Percentiles rank a stretch among this genome's conserved stretches.
phyloP scores from a whole-genome alignment of 1,140 invertebrate genomes.

The Drosophila willistoni region DNA sequence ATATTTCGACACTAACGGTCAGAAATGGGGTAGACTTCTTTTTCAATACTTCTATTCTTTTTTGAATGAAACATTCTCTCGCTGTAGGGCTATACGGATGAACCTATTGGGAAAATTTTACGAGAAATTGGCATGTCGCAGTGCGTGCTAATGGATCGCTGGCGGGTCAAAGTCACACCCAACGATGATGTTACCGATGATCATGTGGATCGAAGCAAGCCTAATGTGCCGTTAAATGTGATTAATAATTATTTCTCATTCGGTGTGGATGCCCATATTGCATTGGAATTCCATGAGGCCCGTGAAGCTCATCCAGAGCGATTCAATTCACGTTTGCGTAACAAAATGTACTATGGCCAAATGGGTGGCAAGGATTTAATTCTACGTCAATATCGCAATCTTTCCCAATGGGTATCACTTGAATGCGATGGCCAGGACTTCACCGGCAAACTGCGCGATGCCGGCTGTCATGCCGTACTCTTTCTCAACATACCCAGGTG shows the following conservation, averaged over 20 bases:
- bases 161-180: slow-evolving; percentile 93
- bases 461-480: slow-evolving; percentile 97
- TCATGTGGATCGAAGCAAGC: slow-evolving; percentile 88
- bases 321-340: slow-evolving; percentile 97
- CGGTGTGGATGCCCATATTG: slow-evolving; percentile 98
- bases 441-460: slow-evolving; percentile 95
- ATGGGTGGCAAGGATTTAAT: slow-evolving; percentile 98
- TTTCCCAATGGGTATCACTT: slow-evolving; percentile 95
- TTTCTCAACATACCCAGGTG: slow-evolving; percentile 97
- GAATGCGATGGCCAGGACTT: slow-evolving; percentile 98
- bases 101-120: slow-evolving; percentile 97
- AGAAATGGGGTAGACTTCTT: background rate
- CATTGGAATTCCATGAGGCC: slow-evolving; percentile 98
- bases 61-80: background rate
- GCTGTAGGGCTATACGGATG: slow-evolving; percentile 95
- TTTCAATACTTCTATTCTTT: too few relatives aligned
- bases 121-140: slow-evolving; percentile 96
- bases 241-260: slow-evolving; percentile 99
- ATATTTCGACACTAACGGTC: too few relatives aligned
- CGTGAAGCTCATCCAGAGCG: slow-evolving; percentile 99
- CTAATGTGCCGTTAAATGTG: slow-evolving; percentile 95
- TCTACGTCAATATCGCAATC: slow-evolving; percentile 96
- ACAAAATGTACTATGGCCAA: slow-evolving; percentile 99
- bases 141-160: slow-evolving; percentile 94
- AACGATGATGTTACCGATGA: slow-evolving; percentile 88